Evolutionary conservation across 1,140 invertebrate species (phyloP).

Genomic region (Callitettix versicolor): DNA sequence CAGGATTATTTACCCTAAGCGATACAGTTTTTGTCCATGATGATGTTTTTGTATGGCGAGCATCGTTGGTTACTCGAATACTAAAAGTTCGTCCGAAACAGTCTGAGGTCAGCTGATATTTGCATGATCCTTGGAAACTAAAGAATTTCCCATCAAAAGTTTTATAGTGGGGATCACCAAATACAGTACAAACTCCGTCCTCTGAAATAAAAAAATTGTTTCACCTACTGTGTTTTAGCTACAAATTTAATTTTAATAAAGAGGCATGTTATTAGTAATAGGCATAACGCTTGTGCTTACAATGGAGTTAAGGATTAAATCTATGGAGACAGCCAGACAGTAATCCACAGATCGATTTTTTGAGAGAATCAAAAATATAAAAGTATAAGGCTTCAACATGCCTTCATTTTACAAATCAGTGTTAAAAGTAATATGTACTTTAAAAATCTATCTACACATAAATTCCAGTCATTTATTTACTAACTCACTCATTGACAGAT

Average conservation of each 20-base stretch:
- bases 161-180: slow-evolving; percentile 86
- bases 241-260: neutral
- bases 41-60: slow-evolving; percentile 59
- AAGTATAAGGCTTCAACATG: no score
- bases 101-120: slow-evolving; percentile 76
- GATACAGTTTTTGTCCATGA: slow-evolving; percentile 82
- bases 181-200: slow-evolving; percentile 82
- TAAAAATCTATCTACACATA: no score
- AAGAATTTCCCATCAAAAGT: slow-evolving; percentile 88
- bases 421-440: no score
- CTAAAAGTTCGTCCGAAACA: slow-evolving; percentile 69
- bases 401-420: no score
- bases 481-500: no score
- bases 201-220: slow-evolving; percentile 43
- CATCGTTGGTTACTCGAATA: slow-evolving; percentile 81
- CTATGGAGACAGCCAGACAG: no score
- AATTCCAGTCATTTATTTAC: no score
- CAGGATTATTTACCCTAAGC: slow-evolving; percentile 48
- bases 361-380: no score
- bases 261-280: neutral
- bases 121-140: slow-evolving; percentile 84
- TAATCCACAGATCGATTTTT: no score
- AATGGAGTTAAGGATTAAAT: no score
- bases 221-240: no score
- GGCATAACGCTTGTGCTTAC: no score